Evolutionary conservation across 2,113 vertebrate species (phyloP), one percentile per base, ranked within the genome.

Genomic region (Istiophorus platypterus): DNA sequence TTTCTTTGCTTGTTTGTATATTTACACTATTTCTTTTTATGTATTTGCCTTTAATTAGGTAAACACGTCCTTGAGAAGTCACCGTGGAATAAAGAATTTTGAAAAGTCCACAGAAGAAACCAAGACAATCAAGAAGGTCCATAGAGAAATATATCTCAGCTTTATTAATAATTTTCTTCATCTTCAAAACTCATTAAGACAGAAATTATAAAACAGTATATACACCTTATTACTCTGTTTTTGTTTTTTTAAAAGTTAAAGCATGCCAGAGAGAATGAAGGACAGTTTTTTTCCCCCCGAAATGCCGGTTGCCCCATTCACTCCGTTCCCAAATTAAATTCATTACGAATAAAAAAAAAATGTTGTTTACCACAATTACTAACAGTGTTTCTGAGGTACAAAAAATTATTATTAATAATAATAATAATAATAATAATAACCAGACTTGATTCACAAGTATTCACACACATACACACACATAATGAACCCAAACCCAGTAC

Each of bases 201-300:
- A 88, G 85, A 89, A 91, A 92, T 94, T 90, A 92, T 84, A 93
- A 94, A 94, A 94, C 90, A 90, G 78, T 94, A 94, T 93, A 72
- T 93, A 93, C 89, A 93, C 24, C 76, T 86, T 71, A 71, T 85
- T 79, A 86, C 62, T 81, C 18, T 62, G 37, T 73, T 76, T 37
- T 78, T 67, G 49, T 67, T 63, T 78, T 67, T 61, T 67, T 63
- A 76, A 73, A 87, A 88, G 56, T 89, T 88, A 90, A 85, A 90
- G 76, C 88, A 86, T 88, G 65, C 74, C 76, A 86, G 78, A 91
- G 84, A 86, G 59, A 87, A 80, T 75, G 34, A 88, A 86, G 83
- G 78, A 91, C 76, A 82, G 78, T 78, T 29, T 64, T 81, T 71
- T 84, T 47, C 34, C 18, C 49, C 31, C 74, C 39, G 10, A 34